These are phyloP conservation scores for Apus apus DNA, from an alignment of 2,113 vertebrate genomes.

Conservation along the genomic window DNA sequence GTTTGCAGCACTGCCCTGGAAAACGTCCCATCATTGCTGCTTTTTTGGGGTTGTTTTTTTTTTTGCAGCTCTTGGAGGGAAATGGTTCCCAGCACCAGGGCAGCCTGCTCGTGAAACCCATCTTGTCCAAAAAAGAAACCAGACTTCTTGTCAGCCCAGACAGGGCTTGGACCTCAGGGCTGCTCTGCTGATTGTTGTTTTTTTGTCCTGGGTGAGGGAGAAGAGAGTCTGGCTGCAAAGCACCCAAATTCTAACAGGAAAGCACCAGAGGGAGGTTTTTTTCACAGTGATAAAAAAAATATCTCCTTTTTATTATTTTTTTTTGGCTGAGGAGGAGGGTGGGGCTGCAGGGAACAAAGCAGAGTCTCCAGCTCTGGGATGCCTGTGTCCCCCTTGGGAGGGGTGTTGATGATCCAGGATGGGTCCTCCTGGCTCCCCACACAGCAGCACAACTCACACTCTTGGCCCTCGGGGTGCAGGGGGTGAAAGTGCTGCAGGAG, in stretches of 20 bases:
- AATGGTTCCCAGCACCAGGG: background rate
- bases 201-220: background rate
- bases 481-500: background rate
- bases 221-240: background rate
- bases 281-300: background rate
- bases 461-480: background rate
- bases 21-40: slow-evolving; percentile 10
- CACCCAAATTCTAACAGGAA: background rate
- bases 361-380: background rate
- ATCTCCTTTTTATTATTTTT: background rate
- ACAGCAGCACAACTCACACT: rapidly evolving
- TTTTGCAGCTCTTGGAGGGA: slow-evolving; percentile 9
- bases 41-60: too few relatives aligned
- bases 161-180: background rate
- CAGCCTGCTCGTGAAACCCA: background rate
- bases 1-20: background rate
- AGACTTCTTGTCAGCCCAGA: background rate
- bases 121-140: background rate
- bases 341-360: background rate
- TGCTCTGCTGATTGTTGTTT: background rate
- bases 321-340: background rate
- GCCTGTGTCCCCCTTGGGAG: rapidly evolving
- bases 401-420: background rate
- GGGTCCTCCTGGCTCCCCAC: background rate
- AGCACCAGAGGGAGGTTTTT: background rate